Base-by-base conservation (phyloP, 1,140 invertebrate species). In the Nasonia giraulti region DNA sequence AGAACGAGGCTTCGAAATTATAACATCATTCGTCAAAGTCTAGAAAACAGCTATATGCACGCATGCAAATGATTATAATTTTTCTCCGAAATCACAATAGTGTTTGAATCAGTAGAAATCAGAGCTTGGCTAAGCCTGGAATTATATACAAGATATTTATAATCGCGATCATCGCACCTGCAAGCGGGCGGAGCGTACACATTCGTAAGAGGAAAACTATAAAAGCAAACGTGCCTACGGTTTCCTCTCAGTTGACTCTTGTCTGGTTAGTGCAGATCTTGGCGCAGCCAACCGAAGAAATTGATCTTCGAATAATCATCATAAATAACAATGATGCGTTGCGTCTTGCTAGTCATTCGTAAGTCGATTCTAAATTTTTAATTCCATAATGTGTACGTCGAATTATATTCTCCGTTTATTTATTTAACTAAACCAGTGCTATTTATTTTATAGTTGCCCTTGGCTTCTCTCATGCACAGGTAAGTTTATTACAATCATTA, bases 201-300 rank as follows among this genome's bases (percentile, higher is more conserved):
- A 82, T 71, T 73, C 11, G 27, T 7, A 8, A 73, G 73, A 62
- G 37, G 87, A 85, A 88, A 85, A 68, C 80, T 90, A 89, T 90
- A 90, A 87, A 88, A 89, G 87, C 81, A 74, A 86, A 83, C 66
- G 62, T 75, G 55, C 20, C 50, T 12, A 1, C 2, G 10, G 8
- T n/a, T 75, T 47, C 3, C 12, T 33, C 71, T 47, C 86, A 89
- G 87, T 88, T 40, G 50, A 62, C 40, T 80, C 55, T 62, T 62
- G 31, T 33, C 31, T 77, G 40, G 1, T 50, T 81, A 50, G 33
- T 80, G 27, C 47, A 80, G 8, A 80, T 80, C 50, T 20, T 20
- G 37, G 6, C 14, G 7, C 69, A 33, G 31, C 6, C 7, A 47
- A 79, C 55, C 20, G n/a, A 33, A 31, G 10, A n/a, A 20, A 80